A percentile compares a stretch with the other conserved stretches of the same genome.
Conservation (phyloP, 2,797 vertebrate species). For the Karalla daura region DNA sequence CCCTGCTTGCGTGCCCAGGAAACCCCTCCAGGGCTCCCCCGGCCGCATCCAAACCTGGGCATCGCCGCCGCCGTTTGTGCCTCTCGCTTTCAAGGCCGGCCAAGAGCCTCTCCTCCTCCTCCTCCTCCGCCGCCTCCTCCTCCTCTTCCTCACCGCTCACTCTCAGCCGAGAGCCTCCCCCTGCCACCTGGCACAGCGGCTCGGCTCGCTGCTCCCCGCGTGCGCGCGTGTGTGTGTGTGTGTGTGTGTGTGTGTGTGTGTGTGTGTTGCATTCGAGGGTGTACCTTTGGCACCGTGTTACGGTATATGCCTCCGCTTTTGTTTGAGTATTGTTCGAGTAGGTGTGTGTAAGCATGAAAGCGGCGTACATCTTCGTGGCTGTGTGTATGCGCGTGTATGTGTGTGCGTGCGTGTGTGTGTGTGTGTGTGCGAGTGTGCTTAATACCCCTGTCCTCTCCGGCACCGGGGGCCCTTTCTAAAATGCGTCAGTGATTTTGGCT, state of each 20-base stretch:
- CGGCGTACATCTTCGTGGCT: conserved; percentile 41
- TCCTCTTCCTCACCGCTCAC: conserved; percentile 64
- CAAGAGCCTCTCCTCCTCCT: conserved; percentile 76
- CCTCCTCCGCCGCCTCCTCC: conserved; percentile 58
- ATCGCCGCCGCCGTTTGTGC: conserved; percentile 69
- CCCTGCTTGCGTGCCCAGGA: conserved; percentile 69
- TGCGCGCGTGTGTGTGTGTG: conserved; percentile 19
- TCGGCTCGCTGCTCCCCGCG: conserved; percentile 60
- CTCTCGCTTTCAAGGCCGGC: conserved; percentile 81
- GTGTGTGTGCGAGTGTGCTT: conserved; percentile 47
- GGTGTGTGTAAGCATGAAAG: conserved; percentile 53
- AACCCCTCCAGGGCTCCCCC: conserved; percentile 76
- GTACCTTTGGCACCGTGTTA: conserved; percentile 72
- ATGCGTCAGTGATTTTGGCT: conserved; percentile 71
- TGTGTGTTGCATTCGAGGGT: conserved; percentile 44
- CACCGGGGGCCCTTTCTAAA: conserved; percentile 59
- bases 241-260: conserved; percentile 27
- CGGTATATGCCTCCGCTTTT: conserved; percentile 72
- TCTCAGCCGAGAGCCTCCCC: conserved; percentile 73
- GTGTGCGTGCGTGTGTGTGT: conserved; percentile 24
- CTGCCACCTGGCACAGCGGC: conserved; percentile 78
- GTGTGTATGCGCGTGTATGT: conserved; percentile 23
- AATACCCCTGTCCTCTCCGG: conserved; percentile 63
- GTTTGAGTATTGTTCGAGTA: conserved; percentile 71
- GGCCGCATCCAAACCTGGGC: conserved; percentile 73